Percentiles rank a stretch among this genome's conserved stretches.
phyloP scores from a whole-genome alignment of 2,888 invertebrate genomes.

The Erebia ligea region DNA sequence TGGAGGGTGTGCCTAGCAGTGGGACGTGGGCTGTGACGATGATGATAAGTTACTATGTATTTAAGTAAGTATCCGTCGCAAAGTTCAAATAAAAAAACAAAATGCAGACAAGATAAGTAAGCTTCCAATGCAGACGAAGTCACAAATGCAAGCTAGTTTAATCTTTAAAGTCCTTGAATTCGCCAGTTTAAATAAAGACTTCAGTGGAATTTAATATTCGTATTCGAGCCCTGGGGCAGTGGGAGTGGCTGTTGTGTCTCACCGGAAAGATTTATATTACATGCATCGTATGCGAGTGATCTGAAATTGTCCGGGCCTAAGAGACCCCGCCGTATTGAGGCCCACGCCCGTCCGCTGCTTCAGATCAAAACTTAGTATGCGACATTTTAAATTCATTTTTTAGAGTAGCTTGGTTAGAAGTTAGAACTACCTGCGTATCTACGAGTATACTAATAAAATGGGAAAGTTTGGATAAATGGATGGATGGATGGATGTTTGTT shows the following conservation, averaged over 20 bases:
- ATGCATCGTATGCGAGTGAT: slow-evolving; percentile 80
- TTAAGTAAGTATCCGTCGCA: no score
- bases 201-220: slow-evolving; percentile 81
- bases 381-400: not conserved
- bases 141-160: slow-evolving; percentile 42
- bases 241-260: slow-evolving; percentile 80
- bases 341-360: slow-evolving; percentile 68
- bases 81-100: no score
- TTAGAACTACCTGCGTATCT: not conserved
- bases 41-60: no score
- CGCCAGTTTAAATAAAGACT: slow-evolving; percentile 72
- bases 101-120: not conserved
- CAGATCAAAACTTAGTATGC: not conserved
- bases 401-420: not conserved
- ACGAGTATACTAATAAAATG: no score
- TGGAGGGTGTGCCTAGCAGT: no score
- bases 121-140: not conserved
- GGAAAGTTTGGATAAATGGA: no score
- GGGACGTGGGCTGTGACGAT: no score
- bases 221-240: slow-evolving; percentile 74
- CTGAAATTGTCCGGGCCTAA: slow-evolving; percentile 73
- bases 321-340: slow-evolving; percentile 59
- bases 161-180: slow-evolving; percentile 67
- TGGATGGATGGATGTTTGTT: no score
- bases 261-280: slow-evolving; percentile 84